A percentile compares a stretch with the other conserved stretches of the same genome.
Evolutionary conservation across 2,797 vertebrate genomes (phyloP).

Genomic region (Momotus momota): DNA sequence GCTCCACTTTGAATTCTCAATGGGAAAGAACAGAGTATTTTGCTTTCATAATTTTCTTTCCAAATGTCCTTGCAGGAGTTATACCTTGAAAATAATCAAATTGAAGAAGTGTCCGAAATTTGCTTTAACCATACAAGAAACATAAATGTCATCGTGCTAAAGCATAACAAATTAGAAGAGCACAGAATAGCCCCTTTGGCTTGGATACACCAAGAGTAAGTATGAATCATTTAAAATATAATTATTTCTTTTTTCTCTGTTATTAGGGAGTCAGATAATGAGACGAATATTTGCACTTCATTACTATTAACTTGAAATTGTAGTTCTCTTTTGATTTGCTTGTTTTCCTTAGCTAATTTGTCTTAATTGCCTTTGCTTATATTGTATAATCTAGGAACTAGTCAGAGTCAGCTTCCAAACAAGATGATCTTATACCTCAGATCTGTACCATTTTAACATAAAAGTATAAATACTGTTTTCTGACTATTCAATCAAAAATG

Average conservation of each 20-base stretch:
- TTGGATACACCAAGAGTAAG: slow-evolving; percentile 95
- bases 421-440: background rate
- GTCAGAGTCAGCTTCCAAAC: background rate
- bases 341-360: background rate
- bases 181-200: slow-evolving; percentile 90
- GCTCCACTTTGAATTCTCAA: background rate
- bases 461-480: background rate
- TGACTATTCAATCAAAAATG: background rate
- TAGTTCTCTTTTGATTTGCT: background rate
- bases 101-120: slow-evolving; percentile 94
- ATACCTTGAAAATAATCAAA: slow-evolving; percentile 93
- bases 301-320: background rate
- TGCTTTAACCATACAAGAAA: slow-evolving; percentile 91
- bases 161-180: slow-evolving; percentile 94
- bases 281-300: background rate
- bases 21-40: background rate
- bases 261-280: background rate
- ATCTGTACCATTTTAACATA: background rate
- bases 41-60: slow-evolving; percentile 29
- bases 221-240: background rate
- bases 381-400: background rate
- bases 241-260: background rate
- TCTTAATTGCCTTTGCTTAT: background rate
- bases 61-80: slow-evolving; percentile 85
- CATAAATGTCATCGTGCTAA: slow-evolving; percentile 90